Conservation (phyloP, 92 coral and sea anemone species). For the Epizoanthus scotinus region DNA sequence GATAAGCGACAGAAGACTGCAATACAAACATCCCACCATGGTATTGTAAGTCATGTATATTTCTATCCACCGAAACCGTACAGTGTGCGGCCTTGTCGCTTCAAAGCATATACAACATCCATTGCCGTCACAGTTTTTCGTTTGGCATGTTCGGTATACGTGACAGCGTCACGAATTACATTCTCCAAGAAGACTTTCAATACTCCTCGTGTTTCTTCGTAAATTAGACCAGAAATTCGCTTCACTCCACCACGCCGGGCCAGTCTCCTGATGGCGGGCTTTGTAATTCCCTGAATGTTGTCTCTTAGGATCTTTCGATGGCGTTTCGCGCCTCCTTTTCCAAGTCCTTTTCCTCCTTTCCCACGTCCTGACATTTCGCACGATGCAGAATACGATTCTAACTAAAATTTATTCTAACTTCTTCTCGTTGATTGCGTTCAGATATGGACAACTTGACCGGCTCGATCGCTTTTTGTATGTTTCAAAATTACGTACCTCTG, state of each 20-base stretch:
- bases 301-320: slow-evolving; percentile 74
- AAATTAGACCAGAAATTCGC: slow-evolving; percentile 85
- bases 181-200: slow-evolving; percentile 87
- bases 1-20: too few species aligned
- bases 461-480: not conserved
- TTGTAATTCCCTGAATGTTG: slow-evolving; percentile 82
- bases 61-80: slow-evolving; percentile 88
- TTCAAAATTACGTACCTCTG: not conserved
- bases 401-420: not conserved
- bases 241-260: slow-evolving; percentile 89
- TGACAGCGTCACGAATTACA: slow-evolving; percentile 92
- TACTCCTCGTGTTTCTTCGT: slow-evolving; percentile 89
- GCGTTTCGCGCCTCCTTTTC: slow-evolving; percentile 95
- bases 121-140: slow-evolving; percentile 93
- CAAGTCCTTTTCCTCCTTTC: slow-evolving; percentile 93
- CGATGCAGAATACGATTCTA: too few species aligned
- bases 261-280: slow-evolving; percentile 84
- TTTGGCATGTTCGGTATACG: slow-evolving; percentile 98
- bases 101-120: slow-evolving; percentile 95
- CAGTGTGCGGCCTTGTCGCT: slow-evolving; percentile 89
- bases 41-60: not conserved
- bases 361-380: slow-evolving; percentile 82
- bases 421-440: not conserved
- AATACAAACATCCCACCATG: too few species aligned
- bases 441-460: not conserved